phyloP scores from a whole-genome alignment of 2,113 vertebrate genomes.

The Mixornis gularis region DNA sequence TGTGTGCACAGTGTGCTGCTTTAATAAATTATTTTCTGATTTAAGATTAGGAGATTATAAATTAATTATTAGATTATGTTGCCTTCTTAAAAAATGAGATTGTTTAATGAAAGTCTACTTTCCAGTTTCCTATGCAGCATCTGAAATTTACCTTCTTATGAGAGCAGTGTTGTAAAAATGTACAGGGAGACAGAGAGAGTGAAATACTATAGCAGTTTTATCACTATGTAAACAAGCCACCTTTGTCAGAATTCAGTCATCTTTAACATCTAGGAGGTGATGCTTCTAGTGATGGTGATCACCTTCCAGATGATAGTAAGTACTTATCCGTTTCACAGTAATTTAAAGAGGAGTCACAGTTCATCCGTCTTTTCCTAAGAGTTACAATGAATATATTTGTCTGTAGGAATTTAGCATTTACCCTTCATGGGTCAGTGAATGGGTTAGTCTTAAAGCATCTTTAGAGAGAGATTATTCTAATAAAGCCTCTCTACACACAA shows the following conservation, averaged over 20 bases:
- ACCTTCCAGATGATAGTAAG: slow-evolving; percentile 54
- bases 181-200: not conserved
- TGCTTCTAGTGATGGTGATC: slow-evolving; percentile 40
- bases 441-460: slow-evolving; percentile 71
- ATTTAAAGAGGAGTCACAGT: slow-evolving; percentile 60
- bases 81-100: not conserved
- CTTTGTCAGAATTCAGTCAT: slow-evolving; percentile 45
- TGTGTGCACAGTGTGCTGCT: not conserved
- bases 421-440: slow-evolving; percentile 72
- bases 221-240: slow-evolving; percentile 33
- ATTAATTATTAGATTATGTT: not conserved
- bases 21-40: not conserved
- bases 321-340: slow-evolving; percentile 55
- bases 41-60: not conserved
- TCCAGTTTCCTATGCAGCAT: not conserved
- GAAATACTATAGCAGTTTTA: slow-evolving; percentile 5
- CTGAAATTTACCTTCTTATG: not conserved
- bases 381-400: slow-evolving; percentile 66
- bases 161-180: not conserved
- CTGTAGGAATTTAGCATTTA: slow-evolving; percentile 71
- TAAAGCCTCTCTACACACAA: slow-evolving; percentile 53
- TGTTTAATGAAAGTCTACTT: not conserved
- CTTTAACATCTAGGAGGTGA: slow-evolving; percentile 43
- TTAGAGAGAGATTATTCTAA: slow-evolving; percentile 74
- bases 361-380: slow-evolving; percentile 65